Conservation (phyloP, 2,888 invertebrate genomes). For the Noctua pronuba region DNA sequence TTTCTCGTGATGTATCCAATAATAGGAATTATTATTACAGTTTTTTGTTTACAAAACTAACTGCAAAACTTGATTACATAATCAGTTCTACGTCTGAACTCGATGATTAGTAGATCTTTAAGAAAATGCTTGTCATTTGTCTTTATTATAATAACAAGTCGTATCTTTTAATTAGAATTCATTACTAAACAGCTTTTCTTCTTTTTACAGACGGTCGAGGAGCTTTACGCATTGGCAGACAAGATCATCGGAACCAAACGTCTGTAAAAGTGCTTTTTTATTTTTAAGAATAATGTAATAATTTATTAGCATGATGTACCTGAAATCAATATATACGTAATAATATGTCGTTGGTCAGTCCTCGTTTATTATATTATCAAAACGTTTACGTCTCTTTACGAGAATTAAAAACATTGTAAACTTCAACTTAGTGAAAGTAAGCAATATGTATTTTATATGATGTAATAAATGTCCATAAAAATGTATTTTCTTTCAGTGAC, state of each 20-base stretch:
- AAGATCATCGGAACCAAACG: conserved; percentile 91
- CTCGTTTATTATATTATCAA: conserved; percentile 53
- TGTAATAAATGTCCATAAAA: conserved; percentile 72
- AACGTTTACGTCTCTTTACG: conserved; percentile 44
- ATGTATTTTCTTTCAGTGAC: conserved; percentile 4
- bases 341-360: conserved; percentile 43
- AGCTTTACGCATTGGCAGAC: conserved; percentile 92
- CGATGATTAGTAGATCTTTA: not conserved
- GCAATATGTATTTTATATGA: conserved; percentile 77
- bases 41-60: conserved; percentile 8
- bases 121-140: conserved; percentile 10
- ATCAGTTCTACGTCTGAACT: conserved; percentile 1
- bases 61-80: conserved; percentile 1
- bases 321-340: conserved; percentile 53
- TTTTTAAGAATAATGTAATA: conserved; percentile 65
- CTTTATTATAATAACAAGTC: not conserved
- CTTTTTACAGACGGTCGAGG: conserved; percentile 92
- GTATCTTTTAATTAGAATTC: not conserved
- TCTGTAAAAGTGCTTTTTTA: conserved; percentile 67
- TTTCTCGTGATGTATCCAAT: not conserved
- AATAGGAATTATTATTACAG: not conserved
- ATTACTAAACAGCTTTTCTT: conserved; percentile 16
- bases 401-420: conserved; percentile 73
- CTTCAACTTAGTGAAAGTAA: conserved; percentile 74
- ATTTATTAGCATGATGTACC: conserved; percentile 48